A percentile compares a stretch with the other conserved stretches of the same genome.
These are phyloP conservation scores for Penaeus chinensis DNA, from an alignment of 1,140 invertebrate genomes.

Conservation along the genomic window DNA sequence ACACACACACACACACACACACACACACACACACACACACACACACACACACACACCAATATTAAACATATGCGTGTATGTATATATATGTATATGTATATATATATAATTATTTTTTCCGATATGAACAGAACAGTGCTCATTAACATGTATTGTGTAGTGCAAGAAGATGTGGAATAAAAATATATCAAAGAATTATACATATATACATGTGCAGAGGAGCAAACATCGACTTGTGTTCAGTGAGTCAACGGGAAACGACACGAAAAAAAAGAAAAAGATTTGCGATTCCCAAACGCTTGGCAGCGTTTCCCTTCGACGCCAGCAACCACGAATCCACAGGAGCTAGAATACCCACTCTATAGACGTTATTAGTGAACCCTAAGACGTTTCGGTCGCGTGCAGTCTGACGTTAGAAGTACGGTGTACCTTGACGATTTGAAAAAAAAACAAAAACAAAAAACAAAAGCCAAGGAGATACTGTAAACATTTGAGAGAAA, in stretches of 20 bases:
- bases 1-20: not conserved
- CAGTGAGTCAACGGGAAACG: no score
- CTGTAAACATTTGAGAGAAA: not conserved
- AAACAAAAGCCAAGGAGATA: not conserved
- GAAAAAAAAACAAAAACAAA: not conserved
- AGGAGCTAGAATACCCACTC: no score
- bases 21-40: not conserved
- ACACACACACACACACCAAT: not conserved
- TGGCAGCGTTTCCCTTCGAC: no score
- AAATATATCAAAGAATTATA: not conserved
- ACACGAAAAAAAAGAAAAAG: no score
- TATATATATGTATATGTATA: conserved; percentile 5
- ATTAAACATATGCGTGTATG: not conserved
- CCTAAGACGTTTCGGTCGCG: no score
- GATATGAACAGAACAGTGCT: not conserved
- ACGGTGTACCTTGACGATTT: not conserved
- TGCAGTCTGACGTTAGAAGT: not conserved
- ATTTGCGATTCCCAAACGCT: no score
- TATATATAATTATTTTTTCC: not conserved
- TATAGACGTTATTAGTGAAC: no score
- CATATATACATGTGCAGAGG: not conserved
- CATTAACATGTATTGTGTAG: not conserved
- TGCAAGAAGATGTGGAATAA: not conserved
- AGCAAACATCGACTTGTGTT: not conserved
- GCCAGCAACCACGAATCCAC: no score